Evolutionary conservation across 2,113 vertebrate genomes (phyloP), one percentile per base, ranked within the genome.

Genomic region (Amphilophus citrinellus): DNA sequence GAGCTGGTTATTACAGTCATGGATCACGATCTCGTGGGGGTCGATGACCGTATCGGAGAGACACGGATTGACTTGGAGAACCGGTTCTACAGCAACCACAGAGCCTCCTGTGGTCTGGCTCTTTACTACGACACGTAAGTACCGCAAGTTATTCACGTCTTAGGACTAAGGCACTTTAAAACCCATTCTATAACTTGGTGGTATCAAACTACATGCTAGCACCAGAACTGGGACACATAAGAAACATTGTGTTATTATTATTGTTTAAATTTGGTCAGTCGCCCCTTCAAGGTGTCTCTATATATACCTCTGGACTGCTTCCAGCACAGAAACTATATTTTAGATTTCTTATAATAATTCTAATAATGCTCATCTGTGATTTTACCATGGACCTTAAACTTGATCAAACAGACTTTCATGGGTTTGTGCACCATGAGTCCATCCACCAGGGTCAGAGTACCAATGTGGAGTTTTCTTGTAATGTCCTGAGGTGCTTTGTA

Each of bases 31-130:
- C 84, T 98, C 1, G 93, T 99, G 42, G 98, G 98, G 32, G 95
- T 97, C 2, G 97, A 99, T 77, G 98, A 99, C 68, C 90, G 97
- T 83, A 98, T 98, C 2, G 97, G 98, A 0, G 97, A 98, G 89
- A 98, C 98, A 0, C 97, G 94, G 59, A 85, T 97, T 57, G 98
- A 99, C 87, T 47, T 99, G 93, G 98, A 99, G 94, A 99, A 99
- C 89, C 93, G 97, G 8, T 99, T 98, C 94, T 99, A 98, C 84
- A 99, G 98, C 93, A 96, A 95, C 20, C 97, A 99, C 90, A 93
- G 97, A 53, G 97, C 97, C 1, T 95, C 94, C 62, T 99, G 98
- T 57, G 97, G 98, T 7, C 78, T 99, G 68, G 95, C 97, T 24
- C 93, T 95, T 0, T 96, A 97, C 83, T 99, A 98, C 0, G 95